Evolutionary conservation across 2,797 vertebrate genomes (phyloP), one percentile per base, ranked within the genome.

Genomic region (Enteromius fasciolatus): DNA sequence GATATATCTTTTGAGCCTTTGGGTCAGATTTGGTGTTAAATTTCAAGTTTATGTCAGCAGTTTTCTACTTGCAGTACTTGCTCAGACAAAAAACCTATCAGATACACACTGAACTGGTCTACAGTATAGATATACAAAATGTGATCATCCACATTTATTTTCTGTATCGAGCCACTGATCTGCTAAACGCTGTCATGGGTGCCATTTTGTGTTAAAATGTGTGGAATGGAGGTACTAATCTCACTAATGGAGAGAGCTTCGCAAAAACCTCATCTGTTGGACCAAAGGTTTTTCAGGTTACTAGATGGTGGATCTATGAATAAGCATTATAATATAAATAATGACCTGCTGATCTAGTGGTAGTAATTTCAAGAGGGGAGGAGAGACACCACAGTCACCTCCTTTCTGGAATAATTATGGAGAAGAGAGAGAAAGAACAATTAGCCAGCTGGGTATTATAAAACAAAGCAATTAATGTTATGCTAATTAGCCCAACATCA

Each of bases 381-480:
- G 69, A 76, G 31, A 76, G 48, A 75, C 79, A 61, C 77, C 41
- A 61, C 39, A 75, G 77, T 85, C 86, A 84, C 86, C 83, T 88
- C 83, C 68, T 76, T 85, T 84, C 80, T 86, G 86, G 87, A 90
- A 89, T 90, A 90, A 90, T 92, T 91, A 91, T 72, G 25, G 76
- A 79, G 78, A 44, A 36, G 46, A 76, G 44, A 68, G 84, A 67
- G 76, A 83, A 84, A 78, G 89, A 90, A 90, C 92, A 90, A 93
- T 94, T 93, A 94, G 91, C 90, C 94, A 94, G 92, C 92, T 94
- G 93, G 92, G 89, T 92, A 88, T 91, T 91, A 90, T 93, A 91
- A 93, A 93, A 93, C 93, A 93, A 92, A 93, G 92, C 93, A 89
- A 90, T 93, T 93, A 89, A 91, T 92, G 93, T 88, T 91, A 90